phyloP scores from a whole-genome alignment of 2,888 invertebrate species.

The Yponomeuta cagnagella region DNA sequence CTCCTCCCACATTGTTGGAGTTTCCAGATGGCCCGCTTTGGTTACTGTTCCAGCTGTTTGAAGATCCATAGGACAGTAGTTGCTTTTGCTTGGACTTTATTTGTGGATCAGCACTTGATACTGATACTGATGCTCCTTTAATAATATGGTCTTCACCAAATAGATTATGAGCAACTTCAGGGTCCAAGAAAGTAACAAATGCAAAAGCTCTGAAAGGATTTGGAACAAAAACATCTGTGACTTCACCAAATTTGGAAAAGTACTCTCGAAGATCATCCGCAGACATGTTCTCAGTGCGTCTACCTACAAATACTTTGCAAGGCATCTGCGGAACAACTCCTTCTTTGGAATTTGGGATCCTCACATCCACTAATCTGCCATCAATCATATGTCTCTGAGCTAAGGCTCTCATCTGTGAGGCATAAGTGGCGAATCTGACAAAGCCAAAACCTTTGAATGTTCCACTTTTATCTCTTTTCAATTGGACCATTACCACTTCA shows the following conservation, averaged over 20 bases:
- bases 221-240: slow-evolving; percentile 96
- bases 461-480: slow-evolving; percentile 94
- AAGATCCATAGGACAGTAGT: slow-evolving; percentile 57
- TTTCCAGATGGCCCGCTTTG: slow-evolving; percentile 53
- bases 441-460: slow-evolving; percentile 99
- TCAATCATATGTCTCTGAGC: slow-evolving; percentile 97
- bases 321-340: slow-evolving; percentile 89
- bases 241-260: slow-evolving; percentile 93
- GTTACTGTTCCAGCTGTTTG: slow-evolving; percentile 63
- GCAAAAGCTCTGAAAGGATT: slow-evolving; percentile 94
- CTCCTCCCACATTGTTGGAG: slow-evolving; percentile 59
- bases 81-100: slow-evolving; percentile 71
- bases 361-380: slow-evolving; percentile 98
- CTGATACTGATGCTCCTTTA: slow-evolving; percentile 92
- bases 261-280: slow-evolving; percentile 93
- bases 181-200: slow-evolving; percentile 95
- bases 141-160: slow-evolving; percentile 97
- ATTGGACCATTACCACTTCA: slow-evolving; percentile 98
- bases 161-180: slow-evolving; percentile 91
- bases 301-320: slow-evolving; percentile 95
- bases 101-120: slow-evolving; percentile 92
- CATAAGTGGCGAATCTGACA: slow-evolving; percentile 96
- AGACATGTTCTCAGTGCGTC: slow-evolving; percentile 94
- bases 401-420: slow-evolving; percentile 95
- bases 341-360: slow-evolving; percentile 97